These are phyloP conservation scores for Cephonodes hylas DNA, from an alignment of 2,888 invertebrate genomes.

Conservation along the genomic window DNA sequence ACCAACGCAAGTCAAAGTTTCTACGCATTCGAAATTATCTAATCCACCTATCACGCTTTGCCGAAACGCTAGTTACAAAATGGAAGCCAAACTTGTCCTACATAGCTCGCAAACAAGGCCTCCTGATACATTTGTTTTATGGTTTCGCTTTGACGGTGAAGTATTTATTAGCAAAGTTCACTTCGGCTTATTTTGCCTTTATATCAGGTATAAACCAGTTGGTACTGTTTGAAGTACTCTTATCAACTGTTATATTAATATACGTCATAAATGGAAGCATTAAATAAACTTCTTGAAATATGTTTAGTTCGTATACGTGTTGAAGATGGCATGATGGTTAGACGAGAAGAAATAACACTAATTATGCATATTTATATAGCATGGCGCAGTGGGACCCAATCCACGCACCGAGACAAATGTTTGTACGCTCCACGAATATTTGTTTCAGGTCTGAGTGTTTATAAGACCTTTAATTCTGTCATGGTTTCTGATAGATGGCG, in stretches of 20 bases:
- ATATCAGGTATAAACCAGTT: constrained; percentile 2
- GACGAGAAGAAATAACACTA: too few species aligned
- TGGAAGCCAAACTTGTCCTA: not conserved
- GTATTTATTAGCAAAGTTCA: constrained; percentile 5
- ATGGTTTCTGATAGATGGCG: too few species aligned
- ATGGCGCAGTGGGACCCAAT: too few species aligned
- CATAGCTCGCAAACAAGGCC: constrained; percentile 1
- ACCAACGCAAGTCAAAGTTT: not conserved
- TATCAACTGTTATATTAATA: not conserved
- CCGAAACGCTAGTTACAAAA: not conserved
- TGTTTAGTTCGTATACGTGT: too few species aligned
- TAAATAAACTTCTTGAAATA: too few species aligned
- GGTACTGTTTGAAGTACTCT: not conserved
- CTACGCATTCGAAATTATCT: not conserved
- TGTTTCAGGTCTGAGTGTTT: too few species aligned
- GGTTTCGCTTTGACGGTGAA: not conserved
- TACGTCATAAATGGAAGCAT: too few species aligned
- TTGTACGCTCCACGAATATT: too few species aligned
- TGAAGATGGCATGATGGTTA: too few species aligned
- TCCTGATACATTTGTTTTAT: constrained; percentile 3
- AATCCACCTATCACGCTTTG: not conserved
- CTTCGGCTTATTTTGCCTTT: not conserved
- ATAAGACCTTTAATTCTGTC: too few species aligned
- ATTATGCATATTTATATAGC: too few species aligned
- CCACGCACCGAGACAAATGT: too few species aligned